Conservation (phyloP, 1,140 invertebrate genomes). For the Drosophila teissieri region DNA sequence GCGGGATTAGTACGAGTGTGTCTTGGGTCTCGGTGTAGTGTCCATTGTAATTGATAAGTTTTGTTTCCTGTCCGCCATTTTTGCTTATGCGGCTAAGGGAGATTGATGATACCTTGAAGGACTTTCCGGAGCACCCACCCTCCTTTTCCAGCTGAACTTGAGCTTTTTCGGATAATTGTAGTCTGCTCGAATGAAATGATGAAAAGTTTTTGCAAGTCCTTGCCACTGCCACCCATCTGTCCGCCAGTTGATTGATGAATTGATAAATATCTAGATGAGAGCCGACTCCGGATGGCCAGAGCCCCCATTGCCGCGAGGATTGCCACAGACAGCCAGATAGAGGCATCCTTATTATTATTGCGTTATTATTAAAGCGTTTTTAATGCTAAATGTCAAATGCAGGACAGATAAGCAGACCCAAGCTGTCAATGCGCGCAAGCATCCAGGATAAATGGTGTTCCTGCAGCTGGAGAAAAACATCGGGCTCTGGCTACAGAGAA, state of each 20-base stretch:
- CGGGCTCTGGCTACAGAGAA: slow-evolving; percentile 25
- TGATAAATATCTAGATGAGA: slow-evolving; percentile 73
- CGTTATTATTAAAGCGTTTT: slow-evolving; percentile 83
- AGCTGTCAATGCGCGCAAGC: slow-evolving; percentile 72
- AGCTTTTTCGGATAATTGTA: slow-evolving; percentile 70
- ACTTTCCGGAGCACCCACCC: slow-evolving; percentile 36
- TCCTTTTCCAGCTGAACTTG: slow-evolving; percentile 31
- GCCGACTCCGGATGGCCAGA: slow-evolving; percentile 10
- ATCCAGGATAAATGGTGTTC: slow-evolving; percentile 43
- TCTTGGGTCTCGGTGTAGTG: slow-evolving; percentile 19
- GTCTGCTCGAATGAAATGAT: slow-evolving; percentile 68
- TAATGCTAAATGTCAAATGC: slow-evolving; percentile 83
- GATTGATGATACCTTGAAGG: slow-evolving; percentile 80
- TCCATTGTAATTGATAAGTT: slow-evolving; percentile 80
- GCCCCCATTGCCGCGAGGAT: slow-evolving; percentile 34
- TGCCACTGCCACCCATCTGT: slow-evolving; percentile 29
- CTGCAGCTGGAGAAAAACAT: slow-evolving; percentile 12
- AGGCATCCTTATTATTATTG: slow-evolving; percentile 73
- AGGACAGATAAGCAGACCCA: slow-evolving; percentile 81
- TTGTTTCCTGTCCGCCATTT: slow-evolving; percentile 54
- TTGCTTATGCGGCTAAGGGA: slow-evolving; percentile 69
- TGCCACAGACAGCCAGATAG: slow-evolving; percentile 49
- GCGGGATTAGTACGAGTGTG: slow-evolving; percentile 54
- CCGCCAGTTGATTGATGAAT: slow-evolving; percentile 77
- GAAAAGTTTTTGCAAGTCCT: slow-evolving; percentile 66